phyloP scores from a whole-genome alignment of 2,113 vertebrate genomes.

The Poeciliopsis occidentalis region DNA sequence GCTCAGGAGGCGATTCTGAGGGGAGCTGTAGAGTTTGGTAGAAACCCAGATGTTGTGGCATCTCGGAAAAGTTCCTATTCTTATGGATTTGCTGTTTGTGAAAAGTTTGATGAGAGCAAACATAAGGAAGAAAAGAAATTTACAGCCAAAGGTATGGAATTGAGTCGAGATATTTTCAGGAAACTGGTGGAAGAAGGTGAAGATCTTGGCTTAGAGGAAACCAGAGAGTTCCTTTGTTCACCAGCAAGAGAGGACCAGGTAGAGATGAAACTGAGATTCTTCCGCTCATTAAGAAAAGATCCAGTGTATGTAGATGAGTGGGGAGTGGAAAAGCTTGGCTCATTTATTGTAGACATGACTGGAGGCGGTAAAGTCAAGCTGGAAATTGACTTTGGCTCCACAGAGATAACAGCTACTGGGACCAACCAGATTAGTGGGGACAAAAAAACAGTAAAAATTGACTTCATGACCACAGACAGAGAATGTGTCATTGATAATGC shows the following conservation, averaged over 20 bases:
- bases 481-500: too few relatives aligned
- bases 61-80: slow-evolving; percentile 26
- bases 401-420: slow-evolving; percentile 39
- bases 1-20: neutral
- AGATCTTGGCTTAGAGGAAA: slow-evolving; percentile 28
- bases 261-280: neutral
- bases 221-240: neutral
- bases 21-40: slow-evolving; percentile 8
- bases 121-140: slow-evolving; percentile 13
- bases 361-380: slow-evolving; percentile 7
- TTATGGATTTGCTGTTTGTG: accelerated
- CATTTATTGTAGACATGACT: neutral
- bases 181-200: slow-evolving; percentile 22
- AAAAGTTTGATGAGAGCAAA: neutral
- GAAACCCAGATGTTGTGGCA: neutral
- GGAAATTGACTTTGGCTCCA: slow-evolving; percentile 42
- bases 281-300: slow-evolving; percentile 14
- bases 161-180: slow-evolving; percentile 12
- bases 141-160: neutral
- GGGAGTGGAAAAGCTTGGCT: neutral
- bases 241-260: neutral
- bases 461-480: slow-evolving; percentile 17
- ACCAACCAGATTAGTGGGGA: slow-evolving; percentile 14
- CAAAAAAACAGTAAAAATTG: neutral
- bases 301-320: slow-evolving; percentile 28